Conservation (phyloP, 2,888 invertebrate genomes). For the Serrognathus titanus region DNA sequence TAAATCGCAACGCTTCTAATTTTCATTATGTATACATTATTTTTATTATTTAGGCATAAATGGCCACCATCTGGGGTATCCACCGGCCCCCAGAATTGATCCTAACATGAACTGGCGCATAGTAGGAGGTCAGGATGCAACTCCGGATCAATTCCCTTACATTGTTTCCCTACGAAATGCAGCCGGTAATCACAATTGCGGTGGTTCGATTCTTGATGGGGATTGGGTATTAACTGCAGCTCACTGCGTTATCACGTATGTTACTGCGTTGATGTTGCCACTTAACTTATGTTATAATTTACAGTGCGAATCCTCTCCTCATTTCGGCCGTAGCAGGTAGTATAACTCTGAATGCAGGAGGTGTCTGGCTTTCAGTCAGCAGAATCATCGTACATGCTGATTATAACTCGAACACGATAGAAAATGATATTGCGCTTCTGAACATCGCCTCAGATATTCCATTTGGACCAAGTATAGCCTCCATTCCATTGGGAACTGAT, state of each 20-base stretch:
- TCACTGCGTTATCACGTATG: slow-evolving; percentile 5
- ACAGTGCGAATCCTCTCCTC: too few relatives aligned
- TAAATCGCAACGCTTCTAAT: too few relatives aligned
- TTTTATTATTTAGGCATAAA: too few relatives aligned
- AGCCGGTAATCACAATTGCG: slow-evolving; percentile 4
- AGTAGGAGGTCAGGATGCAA: slow-evolving; percentile 55
- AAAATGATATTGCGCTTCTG: slow-evolving; percentile 9
- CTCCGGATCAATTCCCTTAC: slow-evolving; percentile 54
- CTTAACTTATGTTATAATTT: too few relatives aligned
- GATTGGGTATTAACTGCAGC: slow-evolving; percentile 13
- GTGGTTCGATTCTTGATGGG: slow-evolving; percentile 2
- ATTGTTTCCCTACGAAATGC: slow-evolving; percentile 51
- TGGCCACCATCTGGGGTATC: too few relatives aligned
- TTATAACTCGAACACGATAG: neutral
- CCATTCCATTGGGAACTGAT: slow-evolving; percentile 27
- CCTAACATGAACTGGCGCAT: slow-evolving; percentile 36
- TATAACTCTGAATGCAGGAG: neutral
- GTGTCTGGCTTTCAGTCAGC: neutral
- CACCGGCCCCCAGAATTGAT: slow-evolving; percentile 2
- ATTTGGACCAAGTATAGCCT: neutral
- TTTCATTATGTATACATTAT: too few relatives aligned
- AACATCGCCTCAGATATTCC: slow-evolving; percentile 3
- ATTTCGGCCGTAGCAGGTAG: neutral
- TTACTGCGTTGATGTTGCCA: neutral
- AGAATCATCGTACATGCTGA: neutral